Evolutionary conservation across 35 echinoderm and acorn worm species (phyloP).

Genomic region (Amphiura filiformis): DNA sequence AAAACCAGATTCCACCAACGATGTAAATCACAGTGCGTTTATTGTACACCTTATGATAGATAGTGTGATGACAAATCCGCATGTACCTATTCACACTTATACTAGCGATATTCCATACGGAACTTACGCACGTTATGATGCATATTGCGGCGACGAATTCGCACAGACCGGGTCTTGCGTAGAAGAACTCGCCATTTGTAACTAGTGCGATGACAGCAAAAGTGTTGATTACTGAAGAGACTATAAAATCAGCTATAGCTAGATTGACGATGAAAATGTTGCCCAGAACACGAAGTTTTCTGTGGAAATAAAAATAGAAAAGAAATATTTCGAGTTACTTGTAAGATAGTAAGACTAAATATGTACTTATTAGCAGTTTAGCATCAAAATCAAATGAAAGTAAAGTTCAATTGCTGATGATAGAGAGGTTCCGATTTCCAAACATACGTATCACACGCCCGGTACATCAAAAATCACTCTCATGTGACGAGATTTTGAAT

Average conservation of each 20-base stretch:
- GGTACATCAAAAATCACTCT: no score
- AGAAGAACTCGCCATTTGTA: slow-evolving; percentile 58
- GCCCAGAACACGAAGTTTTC: slow-evolving; percentile 41
- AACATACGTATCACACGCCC: no score
- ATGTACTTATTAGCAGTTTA: no score
- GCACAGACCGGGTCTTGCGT: slow-evolving; percentile 45
- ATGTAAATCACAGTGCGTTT: slow-evolving; percentile 49
- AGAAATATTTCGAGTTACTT: no score
- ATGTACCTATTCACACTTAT: slow-evolving; percentile 81
- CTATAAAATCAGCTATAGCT: slow-evolving; percentile 67
- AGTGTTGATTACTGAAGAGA: slow-evolving; percentile 59
- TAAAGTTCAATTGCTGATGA: no score
- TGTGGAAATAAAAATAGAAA: no score
- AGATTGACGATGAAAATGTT: slow-evolving; percentile 85
- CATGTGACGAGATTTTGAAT: no score
- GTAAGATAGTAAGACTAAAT: no score
- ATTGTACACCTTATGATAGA: slow-evolving; percentile 69
- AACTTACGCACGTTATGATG: slow-evolving; percentile 71
- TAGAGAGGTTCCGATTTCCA: no score
- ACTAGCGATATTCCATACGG: slow-evolving; percentile 72
- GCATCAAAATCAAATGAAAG: no score
- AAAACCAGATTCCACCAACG: slow-evolving; percentile 46
- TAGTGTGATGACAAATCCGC: slow-evolving; percentile 50
- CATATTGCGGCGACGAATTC: slow-evolving; percentile 75
- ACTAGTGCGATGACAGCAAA: slow-evolving; percentile 62